Evolutionary conservation across 2,113 vertebrate genomes (phyloP).

Genomic region (Peucedramus taeniatus): DNA sequence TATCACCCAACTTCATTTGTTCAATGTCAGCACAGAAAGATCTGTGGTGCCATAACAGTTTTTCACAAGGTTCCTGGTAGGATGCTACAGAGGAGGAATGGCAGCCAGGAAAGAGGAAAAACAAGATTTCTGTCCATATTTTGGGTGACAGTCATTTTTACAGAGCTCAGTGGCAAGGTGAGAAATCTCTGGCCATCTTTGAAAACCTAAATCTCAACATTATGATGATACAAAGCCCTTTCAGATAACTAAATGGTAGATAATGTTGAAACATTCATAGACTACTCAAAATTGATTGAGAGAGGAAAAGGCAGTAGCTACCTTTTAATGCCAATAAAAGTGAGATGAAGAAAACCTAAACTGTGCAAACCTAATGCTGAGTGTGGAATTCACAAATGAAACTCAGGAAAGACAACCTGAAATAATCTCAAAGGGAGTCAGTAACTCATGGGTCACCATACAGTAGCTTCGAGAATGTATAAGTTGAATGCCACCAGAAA

Average conservation of each 20-base stretch:
- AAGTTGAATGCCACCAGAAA: not conserved
- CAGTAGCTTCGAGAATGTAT: not conserved
- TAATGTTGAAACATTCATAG: not conserved
- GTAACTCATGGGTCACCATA: not conserved
- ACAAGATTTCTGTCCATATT: not conserved
- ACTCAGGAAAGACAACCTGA: not conserved
- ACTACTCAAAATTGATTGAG: not conserved
- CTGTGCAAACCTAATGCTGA: not conserved
- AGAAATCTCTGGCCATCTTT: not conserved
- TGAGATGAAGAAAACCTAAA: not conserved
- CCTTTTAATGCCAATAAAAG: not conserved
- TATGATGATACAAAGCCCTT: not conserved
- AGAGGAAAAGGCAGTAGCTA: not conserved
- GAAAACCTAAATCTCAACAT: not conserved
- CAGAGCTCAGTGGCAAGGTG: not conserved
- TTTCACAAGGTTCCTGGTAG: not conserved
- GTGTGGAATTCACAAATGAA: not conserved
- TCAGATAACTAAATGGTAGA: not conserved
- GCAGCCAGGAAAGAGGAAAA: not conserved
- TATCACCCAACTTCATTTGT: not conserved
- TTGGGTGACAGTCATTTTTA: not conserved
- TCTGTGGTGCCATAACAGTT: not conserved
- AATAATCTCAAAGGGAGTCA: not conserved
- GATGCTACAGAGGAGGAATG: not conserved
- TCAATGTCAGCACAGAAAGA: not conserved